These are phyloP conservation scores for Pollenia angustigena DNA, from an alignment of 2,888 invertebrate genomes.

Conservation along the genomic window DNA sequence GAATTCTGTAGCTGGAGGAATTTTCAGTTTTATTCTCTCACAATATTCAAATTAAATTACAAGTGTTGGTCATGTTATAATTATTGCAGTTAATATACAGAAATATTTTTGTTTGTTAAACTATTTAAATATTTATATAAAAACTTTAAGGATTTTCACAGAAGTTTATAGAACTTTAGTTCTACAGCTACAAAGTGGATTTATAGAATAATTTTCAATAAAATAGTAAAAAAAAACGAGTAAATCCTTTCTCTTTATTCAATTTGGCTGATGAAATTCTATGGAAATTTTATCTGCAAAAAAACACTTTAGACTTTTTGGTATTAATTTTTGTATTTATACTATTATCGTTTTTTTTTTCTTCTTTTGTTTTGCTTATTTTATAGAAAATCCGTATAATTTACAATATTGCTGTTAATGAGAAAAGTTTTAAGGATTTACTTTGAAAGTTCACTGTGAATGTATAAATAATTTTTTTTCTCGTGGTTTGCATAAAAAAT, in stretches of 20 bases:
- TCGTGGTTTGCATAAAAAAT: constrained; percentile 21
- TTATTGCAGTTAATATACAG: constrained; percentile 54
- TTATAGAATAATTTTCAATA: constrained; percentile 22
- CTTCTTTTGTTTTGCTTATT: constrained; percentile 20
- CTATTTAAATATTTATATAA: constrained; percentile 59
- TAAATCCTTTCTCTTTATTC: constrained; percentile 32
- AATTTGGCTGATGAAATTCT: constrained; percentile 38
- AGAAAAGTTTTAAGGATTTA: constrained; percentile 64
- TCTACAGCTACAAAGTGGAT: constrained; percentile 9
- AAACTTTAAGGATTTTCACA: constrained; percentile 41
- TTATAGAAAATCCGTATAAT: constrained; percentile 42
- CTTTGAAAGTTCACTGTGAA: constrained; percentile 6
- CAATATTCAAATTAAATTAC: constrained; percentile 56
- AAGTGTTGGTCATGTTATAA: constrained; percentile 57
- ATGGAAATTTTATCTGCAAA: not conserved
- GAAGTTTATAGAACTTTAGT: constrained; percentile 36
- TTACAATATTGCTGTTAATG: constrained; percentile 62
- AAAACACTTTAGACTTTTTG: constrained; percentile 3
- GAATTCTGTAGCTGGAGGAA: not conserved
- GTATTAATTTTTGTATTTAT: constrained; percentile 24
- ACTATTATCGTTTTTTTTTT: not conserved
- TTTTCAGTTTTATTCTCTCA: constrained; percentile 12
- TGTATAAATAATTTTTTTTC: not conserved
- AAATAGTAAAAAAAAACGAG: constrained; percentile 9
- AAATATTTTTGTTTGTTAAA: constrained; percentile 18